Percentiles rank a stretch among this genome's conserved stretches.
These are phyloP conservation scores for Platerodrilus igneus DNA, from an alignment of 2,888 invertebrate genomes.

Conservation along the genomic window DNA sequence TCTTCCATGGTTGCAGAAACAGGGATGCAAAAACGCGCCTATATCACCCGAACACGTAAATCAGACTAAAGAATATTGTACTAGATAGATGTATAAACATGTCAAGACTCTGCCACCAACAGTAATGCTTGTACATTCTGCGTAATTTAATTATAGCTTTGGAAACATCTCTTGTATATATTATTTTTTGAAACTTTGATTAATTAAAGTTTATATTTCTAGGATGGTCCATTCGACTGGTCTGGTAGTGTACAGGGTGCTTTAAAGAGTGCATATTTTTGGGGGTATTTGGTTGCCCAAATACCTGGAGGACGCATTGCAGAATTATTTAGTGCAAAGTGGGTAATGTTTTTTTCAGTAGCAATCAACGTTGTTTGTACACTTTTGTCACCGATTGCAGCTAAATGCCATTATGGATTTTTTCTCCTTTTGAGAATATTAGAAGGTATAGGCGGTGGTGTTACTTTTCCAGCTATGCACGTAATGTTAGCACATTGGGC, in stretches of 20 bases:
- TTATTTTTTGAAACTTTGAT: no score
- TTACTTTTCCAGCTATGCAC: conserved; percentile 90
- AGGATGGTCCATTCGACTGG: conserved; percentile 77
- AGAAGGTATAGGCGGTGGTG: conserved; percentile 79
- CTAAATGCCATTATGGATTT: conserved; percentile 60
- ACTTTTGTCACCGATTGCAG: conserved; percentile 69
- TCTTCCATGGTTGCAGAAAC: no score
- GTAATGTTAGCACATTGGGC: conserved; percentile 86
- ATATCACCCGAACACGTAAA: no score
- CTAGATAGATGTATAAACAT: no score
- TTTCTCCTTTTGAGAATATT: conserved; percentile 64
- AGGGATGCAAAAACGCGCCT: no score
- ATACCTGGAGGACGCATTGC: conserved; percentile 73
- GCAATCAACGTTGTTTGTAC: conserved; percentile 72
- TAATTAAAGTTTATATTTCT: no score
- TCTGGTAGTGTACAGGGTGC: conserved; percentile 66
- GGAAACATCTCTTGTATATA: no score
- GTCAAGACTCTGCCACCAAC: no score
- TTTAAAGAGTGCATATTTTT: conserved; percentile 78
- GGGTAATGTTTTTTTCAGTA: conserved; percentile 80
- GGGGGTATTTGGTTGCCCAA: conserved; percentile 81
- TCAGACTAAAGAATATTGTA: no score
- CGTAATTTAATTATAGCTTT: no score
- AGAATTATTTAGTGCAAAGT: conserved; percentile 80
- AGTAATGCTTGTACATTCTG: no score